A percentile compares a stretch with the other conserved stretches of the same genome.
These are phyloP conservation scores for Ceratotherium simum DNA, from an alignment of 2,113 vertebrate species.

Conservation along the genomic window DNA sequence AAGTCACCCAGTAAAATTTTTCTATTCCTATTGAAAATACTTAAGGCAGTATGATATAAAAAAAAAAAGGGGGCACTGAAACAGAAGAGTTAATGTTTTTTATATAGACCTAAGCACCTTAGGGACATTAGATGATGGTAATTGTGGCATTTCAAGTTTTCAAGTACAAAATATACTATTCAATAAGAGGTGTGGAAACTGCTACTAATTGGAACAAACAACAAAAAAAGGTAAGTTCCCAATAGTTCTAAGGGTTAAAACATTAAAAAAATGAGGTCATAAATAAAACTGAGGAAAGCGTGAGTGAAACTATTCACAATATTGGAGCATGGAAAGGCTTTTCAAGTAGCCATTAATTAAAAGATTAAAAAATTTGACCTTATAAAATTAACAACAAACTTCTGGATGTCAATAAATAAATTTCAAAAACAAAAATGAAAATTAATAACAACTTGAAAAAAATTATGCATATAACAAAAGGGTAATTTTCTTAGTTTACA, in stretches of 20 bases:
- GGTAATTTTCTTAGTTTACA: constrained; percentile 10
- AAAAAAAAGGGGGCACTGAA: background rate
- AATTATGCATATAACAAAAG: background rate
- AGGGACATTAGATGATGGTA: background rate
- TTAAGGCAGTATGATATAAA: background rate
- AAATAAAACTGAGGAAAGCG: background rate
- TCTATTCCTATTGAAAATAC: background rate
- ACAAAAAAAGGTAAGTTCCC: background rate
- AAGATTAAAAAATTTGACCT: background rate
- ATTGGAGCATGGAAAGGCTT: background rate
- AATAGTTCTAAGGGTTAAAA: background rate
- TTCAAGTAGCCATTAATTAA: background rate
- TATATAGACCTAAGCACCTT: background rate
- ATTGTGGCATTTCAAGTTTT: background rate
- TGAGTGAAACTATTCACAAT: background rate
- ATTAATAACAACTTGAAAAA: background rate
- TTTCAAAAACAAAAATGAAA: background rate
- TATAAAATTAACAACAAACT: background rate
- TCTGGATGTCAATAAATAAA: background rate
- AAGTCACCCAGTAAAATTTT: background rate
- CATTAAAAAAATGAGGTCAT: background rate
- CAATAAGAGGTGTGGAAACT: background rate
- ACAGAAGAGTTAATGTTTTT: background rate
- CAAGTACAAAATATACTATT: background rate
- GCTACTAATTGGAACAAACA: background rate